Evolutionary conservation across 2,888 invertebrate genomes (phyloP).

Genomic region (Tetranychus truncatus): DNA sequence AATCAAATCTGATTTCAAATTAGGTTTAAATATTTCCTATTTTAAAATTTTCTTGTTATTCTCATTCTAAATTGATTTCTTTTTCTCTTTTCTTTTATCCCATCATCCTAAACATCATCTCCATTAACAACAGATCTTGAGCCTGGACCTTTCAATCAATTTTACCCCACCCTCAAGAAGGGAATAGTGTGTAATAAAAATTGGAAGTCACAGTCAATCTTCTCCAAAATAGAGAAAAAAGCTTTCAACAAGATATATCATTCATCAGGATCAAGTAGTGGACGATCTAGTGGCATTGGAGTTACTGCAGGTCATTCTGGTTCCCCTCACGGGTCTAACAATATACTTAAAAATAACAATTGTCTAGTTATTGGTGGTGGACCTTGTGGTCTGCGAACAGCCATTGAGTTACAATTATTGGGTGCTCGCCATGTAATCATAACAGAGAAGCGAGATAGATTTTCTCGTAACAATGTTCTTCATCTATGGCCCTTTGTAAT

Average conservation of each 20-base stretch:
- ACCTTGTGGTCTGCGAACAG: conserved; percentile 80
- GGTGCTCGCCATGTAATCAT: conserved; percentile 67
- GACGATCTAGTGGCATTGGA: neutral
- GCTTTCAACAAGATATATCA: conserved; percentile 11
- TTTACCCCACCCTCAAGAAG: conserved; percentile 14
- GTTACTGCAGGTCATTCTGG: neutral
- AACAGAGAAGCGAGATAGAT: conserved; percentile 74
- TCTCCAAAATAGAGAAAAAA: conserved; percentile 12
- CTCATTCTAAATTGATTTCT: neutral
- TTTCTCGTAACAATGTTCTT: conserved; percentile 87
- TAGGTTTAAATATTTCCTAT: neutral
- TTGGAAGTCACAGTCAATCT: conserved; percentile 14
- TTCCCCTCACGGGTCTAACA: neutral
- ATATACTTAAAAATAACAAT: conserved; percentile 10
- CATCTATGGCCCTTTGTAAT: conserved; percentile 98
- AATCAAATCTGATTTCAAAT: no score
- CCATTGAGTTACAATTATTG: conserved; percentile 84
- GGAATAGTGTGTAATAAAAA: conserved; percentile 13
- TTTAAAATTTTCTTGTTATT: neutral
- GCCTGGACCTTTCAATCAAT: conserved; percentile 10
- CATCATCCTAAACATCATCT: neutral
- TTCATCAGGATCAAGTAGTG: neutral
- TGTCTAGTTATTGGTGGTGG: conserved; percentile 78
- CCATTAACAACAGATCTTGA: conserved; percentile 8
- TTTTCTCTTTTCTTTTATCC: neutral